Evolutionary conservation across 1,140 invertebrate genomes (phyloP).

Genomic region (Hyles euphorbiae): DNA sequence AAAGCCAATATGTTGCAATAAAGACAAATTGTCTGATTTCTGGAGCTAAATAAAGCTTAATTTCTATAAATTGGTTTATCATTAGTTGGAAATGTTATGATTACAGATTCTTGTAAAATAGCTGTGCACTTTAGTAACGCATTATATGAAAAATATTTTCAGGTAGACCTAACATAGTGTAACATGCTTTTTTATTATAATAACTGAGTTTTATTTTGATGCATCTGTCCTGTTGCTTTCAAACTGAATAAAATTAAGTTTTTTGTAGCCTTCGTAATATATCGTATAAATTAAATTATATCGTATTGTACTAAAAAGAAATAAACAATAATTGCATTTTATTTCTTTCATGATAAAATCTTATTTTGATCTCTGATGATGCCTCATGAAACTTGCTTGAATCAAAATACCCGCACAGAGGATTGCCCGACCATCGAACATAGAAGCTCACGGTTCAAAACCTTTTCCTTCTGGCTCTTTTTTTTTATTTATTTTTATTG

Average conservation of each 20-base stretch:
- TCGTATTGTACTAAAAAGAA: no score
- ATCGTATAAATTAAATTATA: not conserved
- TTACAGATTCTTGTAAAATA: conserved; percentile 55
- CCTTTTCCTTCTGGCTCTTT: no score
- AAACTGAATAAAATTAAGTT: conserved; percentile 1
- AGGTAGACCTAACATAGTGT: conserved; percentile 55
- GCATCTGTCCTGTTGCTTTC: not conserved
- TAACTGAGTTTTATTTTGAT: conserved; percentile 35
- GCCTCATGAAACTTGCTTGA: not conserved
- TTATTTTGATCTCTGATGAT: not conserved
- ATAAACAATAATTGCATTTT: no score
- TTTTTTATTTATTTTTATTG: no score
- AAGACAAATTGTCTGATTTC: not conserved
- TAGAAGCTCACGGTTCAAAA: no score
- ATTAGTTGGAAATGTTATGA: not conserved
- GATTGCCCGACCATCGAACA: no score
- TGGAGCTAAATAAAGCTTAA: not conserved
- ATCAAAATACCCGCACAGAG: no score
- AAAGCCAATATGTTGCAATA: not conserved
- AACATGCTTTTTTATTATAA: conserved; percentile 61
- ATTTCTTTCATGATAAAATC: no score
- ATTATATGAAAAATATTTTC: conserved; percentile 49
- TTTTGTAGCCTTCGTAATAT: not conserved
- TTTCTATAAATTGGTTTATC: conserved; percentile 1
- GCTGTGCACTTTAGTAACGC: conserved; percentile 51